phyloP scores from a whole-genome alignment of 2,113 vertebrate genomes.

The Dendrocopos noguchii region DNA sequence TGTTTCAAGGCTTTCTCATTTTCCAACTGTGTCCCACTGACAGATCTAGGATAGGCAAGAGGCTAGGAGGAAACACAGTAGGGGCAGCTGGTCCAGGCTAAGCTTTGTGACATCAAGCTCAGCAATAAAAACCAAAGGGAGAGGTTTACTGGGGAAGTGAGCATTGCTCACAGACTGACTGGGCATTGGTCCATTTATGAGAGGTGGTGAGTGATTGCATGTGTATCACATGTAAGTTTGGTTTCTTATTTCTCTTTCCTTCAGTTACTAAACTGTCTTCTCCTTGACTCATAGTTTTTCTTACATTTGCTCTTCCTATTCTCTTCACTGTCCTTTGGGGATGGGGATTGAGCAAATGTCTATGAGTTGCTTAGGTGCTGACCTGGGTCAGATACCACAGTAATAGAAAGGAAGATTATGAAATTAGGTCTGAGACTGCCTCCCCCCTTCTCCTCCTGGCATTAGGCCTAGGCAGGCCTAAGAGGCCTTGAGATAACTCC shows the following conservation, averaged over 20 bases:
- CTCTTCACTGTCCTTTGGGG: neutral
- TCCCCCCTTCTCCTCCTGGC: too few species aligned
- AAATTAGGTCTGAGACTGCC: neutral
- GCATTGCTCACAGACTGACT: neutral
- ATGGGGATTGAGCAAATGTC: neutral
- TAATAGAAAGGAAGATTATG: neutral
- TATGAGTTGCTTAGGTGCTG: neutral
- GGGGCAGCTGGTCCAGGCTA: neutral
- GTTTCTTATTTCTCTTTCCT: neutral
- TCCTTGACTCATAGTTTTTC: neutral
- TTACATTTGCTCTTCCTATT: neutral
- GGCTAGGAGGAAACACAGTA: neutral
- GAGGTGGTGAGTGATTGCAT: neutral
- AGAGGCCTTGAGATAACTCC: too few species aligned
- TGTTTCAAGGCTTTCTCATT: neutral
- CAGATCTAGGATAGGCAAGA: neutral
- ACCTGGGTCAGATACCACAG: neutral
- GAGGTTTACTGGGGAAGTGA: fast-evolving
- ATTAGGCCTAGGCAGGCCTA: too few species aligned
- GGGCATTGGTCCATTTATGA: neutral
- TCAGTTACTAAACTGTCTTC: neutral
- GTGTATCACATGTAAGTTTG: neutral
- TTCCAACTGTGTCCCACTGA: neutral
- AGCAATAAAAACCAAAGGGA: neutral
- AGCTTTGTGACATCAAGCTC: neutral